Evolutionary conservation across 2,113 vertebrate genomes (phyloP), one percentile per base, ranked within the genome.

Genomic region (Maccullochella peelii): DNA sequence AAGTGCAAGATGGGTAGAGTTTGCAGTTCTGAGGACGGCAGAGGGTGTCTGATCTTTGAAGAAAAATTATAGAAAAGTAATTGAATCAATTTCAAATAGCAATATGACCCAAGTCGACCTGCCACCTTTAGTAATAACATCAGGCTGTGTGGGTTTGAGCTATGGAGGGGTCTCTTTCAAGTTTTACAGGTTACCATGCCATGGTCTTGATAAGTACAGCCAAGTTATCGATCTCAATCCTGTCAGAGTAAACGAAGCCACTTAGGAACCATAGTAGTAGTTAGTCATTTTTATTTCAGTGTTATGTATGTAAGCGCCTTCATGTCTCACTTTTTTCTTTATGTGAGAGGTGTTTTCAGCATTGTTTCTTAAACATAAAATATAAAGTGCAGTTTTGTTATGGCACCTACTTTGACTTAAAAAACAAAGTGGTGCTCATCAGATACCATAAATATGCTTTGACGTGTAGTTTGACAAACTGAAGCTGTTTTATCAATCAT

Each of bases 261-360:
- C 63, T 42, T n/a, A 20, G 73, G 58, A 55, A 55, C 70, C 40
- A 57, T 47, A n/a, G n/a, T 86, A 30, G 25, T 44, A 36, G 42
- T 84, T 33, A 6, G 21, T 73, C 33, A 62, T 55, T 61, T 65
- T 54, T 58, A 21, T 23, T 42, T 42, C 36, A 70, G 16, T 73
- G 59, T 79, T 67, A 52, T 44, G 25, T 67, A 52, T 44, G 25
- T 77, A 89, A 91, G 75, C 81, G 57, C 88, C 89, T 94, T 90
- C 33, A 25, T 50, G 7, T 68, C 33, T 81, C 18, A 4, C 4
- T 25, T 75, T 80, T 54, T 23, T 55, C 14, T 5, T 1, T 54
- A 4, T 44, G 40, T 21, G 14, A 57, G 18, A 61, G 27, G 11
- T 49, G 18, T 63, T 74, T 47, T 61, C 44, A 33, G 6, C 18